phyloP scores from a whole-genome alignment of 2,113 vertebrate genomes.

The Mugil cephalus region DNA sequence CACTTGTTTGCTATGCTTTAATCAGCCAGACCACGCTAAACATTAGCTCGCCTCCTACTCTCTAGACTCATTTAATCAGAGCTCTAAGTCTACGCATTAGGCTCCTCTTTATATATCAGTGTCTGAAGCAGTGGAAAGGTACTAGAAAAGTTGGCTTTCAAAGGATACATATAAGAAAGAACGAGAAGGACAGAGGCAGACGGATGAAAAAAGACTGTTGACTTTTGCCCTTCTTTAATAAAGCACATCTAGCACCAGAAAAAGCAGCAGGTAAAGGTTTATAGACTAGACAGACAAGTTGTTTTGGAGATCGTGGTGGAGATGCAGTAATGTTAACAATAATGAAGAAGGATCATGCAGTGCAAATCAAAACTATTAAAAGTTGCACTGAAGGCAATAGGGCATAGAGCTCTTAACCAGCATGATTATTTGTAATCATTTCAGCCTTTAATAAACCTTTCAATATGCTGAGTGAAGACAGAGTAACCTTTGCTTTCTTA shows the following conservation, averaged over 20 bases:
- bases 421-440: no score
- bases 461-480: no score
- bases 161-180: neutral
- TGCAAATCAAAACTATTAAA: neutral
- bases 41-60: conserved; percentile 67
- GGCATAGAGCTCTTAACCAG: no score
- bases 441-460: no score
- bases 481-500: no score
- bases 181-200: neutral
- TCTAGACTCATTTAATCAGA: conserved; percentile 63
- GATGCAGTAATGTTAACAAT: neutral
- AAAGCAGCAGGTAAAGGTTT: neutral
- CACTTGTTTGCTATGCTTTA: conserved; percentile 71
- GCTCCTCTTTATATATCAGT: conserved; percentile 26
- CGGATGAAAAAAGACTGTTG: neutral
- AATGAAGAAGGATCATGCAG: no score
- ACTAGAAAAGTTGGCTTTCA: conserved; percentile 9
- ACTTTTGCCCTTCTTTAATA: conserved; percentile 9
- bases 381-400: no score
- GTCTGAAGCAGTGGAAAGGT: conserved; percentile 8
- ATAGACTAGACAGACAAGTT: neutral
- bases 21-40: conserved; percentile 72
- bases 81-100: conserved; percentile 40
- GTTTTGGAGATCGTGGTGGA: neutral
- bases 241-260: neutral